Evolutionary conservation across 2,888 invertebrate genomes (phyloP).

Genomic region (Cepaea hortensis): DNA sequence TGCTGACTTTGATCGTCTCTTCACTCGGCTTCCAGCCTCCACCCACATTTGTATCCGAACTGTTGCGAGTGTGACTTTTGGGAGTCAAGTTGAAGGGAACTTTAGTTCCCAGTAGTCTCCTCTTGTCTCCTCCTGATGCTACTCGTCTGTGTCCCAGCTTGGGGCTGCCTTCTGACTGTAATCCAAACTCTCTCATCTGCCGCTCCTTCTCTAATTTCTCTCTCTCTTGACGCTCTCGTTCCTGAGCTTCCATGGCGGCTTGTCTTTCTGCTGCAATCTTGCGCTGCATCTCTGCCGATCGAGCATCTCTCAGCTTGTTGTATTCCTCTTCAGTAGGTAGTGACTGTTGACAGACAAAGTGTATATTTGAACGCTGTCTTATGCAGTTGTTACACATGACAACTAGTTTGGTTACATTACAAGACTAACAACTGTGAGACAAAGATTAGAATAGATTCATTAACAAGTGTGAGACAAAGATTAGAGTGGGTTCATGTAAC

Average conservation of each 20-base stretch:
- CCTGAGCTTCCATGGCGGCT: constrained; percentile 66
- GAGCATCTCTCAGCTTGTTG: constrained; percentile 80
- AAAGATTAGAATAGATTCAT: too few relatives aligned
- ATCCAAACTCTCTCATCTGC: not conserved
- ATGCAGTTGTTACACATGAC: too few relatives aligned
- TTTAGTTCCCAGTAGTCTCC: constrained; percentile 20
- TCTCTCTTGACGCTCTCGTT: constrained; percentile 60
- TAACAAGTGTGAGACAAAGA: too few relatives aligned
- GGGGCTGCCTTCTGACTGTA: constrained; percentile 17
- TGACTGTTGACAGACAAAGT: constrained; percentile 70
- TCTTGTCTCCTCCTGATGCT: constrained; percentile 37
- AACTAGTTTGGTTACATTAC: too few relatives aligned
- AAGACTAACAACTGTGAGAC: too few relatives aligned
- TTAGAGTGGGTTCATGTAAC: too few relatives aligned
- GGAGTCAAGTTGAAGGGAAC: not conserved
- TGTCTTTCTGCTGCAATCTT: constrained; percentile 69
- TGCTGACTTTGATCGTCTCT: constrained; percentile 41
- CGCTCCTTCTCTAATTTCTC: constrained; percentile 53
- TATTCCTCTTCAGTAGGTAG: constrained; percentile 90
- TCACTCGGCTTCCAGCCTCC: constrained; percentile 71
- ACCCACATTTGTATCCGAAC: constrained; percentile 54
- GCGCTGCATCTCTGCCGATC: constrained; percentile 69
- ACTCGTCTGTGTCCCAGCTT: constrained; percentile 38
- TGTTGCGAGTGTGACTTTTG: constrained; percentile 53
- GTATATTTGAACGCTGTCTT: too few relatives aligned